Percentiles rank a stretch among this genome's conserved stretches.
Evolutionary conservation across 2,888 invertebrate genomes (phyloP).

Genomic region (Mesorhabditis spiculigera): DNA sequence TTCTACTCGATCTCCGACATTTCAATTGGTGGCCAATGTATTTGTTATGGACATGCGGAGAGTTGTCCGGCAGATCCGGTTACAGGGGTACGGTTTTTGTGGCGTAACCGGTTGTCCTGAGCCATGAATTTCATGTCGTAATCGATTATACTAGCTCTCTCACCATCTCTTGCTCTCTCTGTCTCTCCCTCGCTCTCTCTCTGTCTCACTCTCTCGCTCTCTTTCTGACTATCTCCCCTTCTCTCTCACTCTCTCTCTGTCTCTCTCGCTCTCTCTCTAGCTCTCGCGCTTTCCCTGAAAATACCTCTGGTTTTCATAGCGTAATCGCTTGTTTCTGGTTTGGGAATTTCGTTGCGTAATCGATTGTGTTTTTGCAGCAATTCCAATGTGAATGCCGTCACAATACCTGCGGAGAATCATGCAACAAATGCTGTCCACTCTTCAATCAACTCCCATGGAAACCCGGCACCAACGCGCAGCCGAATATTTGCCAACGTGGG

Average conservation of each 20-base stretch:
- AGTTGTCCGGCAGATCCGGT: constrained; percentile 70
- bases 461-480: constrained; percentile 68
- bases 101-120: no score
- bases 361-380: constrained; percentile 50
- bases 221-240: no score
- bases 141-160: no score
- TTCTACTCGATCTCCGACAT: constrained; percentile 88
- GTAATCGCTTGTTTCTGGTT: no score
- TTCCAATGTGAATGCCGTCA: constrained; percentile 84
- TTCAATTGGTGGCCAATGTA: constrained; percentile 81
- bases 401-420: constrained; percentile 85
- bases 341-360: no score
- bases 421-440: constrained; percentile 83
- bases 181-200: no score
- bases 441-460: constrained; percentile 78
- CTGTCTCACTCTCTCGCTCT: no score
- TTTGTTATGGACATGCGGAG: constrained; percentile 84
- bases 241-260: background rate
- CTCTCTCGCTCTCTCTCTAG: background rate
- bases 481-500: constrained; percentile 68
- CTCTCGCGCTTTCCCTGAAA: background rate
- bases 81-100: no score
- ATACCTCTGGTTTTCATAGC: constrained; percentile 1
- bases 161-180: no score
- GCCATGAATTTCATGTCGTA: no score